These are phyloP conservation scores for Gambusia holbrooki DNA, from an alignment of 2,113 vertebrate species.

Conservation along the genomic window DNA sequence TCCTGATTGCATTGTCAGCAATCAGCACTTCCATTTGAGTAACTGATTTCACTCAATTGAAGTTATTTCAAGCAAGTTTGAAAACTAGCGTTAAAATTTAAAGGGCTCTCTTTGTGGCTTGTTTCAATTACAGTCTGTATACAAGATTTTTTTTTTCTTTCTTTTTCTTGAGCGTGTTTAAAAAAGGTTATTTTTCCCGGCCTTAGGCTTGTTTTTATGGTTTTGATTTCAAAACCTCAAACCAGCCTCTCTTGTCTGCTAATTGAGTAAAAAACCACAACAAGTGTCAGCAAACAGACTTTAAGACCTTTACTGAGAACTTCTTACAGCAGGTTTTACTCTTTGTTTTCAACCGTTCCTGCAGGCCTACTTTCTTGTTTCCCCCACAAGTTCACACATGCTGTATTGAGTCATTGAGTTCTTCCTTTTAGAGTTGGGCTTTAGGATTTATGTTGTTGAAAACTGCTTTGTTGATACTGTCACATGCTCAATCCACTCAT, in stretches of 20 bases:
- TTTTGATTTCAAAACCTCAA: constrained; percentile 52
- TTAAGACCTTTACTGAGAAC: constrained; percentile 24
- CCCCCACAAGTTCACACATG: not conserved
- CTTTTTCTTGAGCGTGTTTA: constrained; percentile 1
- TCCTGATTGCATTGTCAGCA: constrained; percentile 73
- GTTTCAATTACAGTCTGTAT: constrained; percentile 25
- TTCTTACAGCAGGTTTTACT: constrained; percentile 22
- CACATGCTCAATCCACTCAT: constrained; percentile 19
- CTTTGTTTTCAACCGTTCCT: constrained; percentile 6
- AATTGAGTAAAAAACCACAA: constrained; percentile 57
- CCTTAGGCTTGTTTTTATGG: constrained; percentile 18
- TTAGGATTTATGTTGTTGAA: constrained; percentile 21
- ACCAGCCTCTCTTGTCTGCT: constrained; percentile 36
- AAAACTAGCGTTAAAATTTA: constrained; percentile 35
- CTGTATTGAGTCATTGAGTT: not conserved
- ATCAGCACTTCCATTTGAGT: constrained; percentile 44
- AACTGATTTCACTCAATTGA: constrained; percentile 45
- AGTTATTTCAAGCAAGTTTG: constrained; percentile 48
- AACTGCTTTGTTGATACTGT: constrained; percentile 31
- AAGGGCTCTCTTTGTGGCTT: constrained; percentile 14
- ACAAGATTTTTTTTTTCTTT: not conserved
- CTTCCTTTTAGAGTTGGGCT: not conserved
- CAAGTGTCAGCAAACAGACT: constrained; percentile 26
- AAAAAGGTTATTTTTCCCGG: constrained; percentile 5
- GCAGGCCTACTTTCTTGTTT: not conserved